A percentile compares a stretch with the other conserved stretches of the same genome.
Evolutionary conservation across 2,888 invertebrate species (phyloP).

Genomic region (Panopea generosa): DNA sequence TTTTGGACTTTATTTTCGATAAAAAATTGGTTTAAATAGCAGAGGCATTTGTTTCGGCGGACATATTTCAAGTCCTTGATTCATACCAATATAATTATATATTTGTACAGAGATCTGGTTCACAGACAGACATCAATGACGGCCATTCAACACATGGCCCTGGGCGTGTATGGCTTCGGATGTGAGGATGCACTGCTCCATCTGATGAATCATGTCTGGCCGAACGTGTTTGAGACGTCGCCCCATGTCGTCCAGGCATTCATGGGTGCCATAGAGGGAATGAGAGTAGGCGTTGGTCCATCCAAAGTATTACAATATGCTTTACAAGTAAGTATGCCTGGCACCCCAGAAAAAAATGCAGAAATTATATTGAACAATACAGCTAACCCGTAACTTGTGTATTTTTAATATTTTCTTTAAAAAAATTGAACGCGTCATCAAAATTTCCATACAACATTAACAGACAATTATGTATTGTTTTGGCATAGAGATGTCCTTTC

Average conservation of each 20-base stretch:
- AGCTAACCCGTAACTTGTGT: no score
- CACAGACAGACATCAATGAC: slow-evolving; percentile 99
- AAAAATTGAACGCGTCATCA: not conserved
- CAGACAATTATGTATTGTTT: no score
- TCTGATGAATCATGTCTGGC: slow-evolving; percentile 99
- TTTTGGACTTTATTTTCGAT: no score
- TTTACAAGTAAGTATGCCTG: slow-evolving; percentile 90
- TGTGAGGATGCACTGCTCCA: slow-evolving; percentile 99
- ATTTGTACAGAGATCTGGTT: slow-evolving; percentile 92
- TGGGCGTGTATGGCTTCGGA: slow-evolving; percentile 99
- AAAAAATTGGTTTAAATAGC: no score
- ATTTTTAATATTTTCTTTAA: no score
- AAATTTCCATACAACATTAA: no score
- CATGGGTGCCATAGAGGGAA: slow-evolving; percentile 99
- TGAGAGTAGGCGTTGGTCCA: slow-evolving; percentile 98
- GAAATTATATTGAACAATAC: no score
- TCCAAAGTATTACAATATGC: slow-evolving; percentile 98
- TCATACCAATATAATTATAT: no score
- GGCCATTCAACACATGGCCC: slow-evolving; percentile 99
- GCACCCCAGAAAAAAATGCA: no score
- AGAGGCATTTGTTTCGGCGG: no score
- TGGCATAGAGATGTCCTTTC: no score
- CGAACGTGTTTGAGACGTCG: slow-evolving; percentile 99
- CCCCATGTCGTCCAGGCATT: slow-evolving; percentile 99
- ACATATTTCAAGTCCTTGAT: no score